Evolutionary conservation across 2,113 vertebrate species (phyloP).

Genomic region (Reinhardtius hippoglossoides): DNA sequence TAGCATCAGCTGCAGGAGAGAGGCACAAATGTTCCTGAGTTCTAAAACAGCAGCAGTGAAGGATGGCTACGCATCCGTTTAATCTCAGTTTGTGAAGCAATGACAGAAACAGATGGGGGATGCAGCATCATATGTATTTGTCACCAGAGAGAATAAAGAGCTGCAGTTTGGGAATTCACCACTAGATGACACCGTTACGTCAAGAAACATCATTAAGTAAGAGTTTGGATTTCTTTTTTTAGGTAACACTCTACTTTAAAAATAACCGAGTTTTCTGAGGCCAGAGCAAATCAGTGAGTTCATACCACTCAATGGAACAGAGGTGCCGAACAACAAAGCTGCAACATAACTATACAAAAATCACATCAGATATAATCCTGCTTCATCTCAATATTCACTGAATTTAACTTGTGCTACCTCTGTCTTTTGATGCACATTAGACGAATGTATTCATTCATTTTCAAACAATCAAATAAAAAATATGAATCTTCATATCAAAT

Average conservation of each 20-base stretch:
- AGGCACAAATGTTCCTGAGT: constrained; percentile 24
- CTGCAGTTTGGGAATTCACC: constrained; percentile 22
- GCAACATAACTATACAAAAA: neutral
- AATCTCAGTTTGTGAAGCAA: constrained; percentile 3
- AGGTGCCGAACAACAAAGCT: neutral
- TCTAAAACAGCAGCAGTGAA: neutral
- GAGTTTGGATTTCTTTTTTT: neutral
- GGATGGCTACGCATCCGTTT: neutral
- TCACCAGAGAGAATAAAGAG: neutral
- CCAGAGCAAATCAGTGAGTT: constrained; percentile 6
- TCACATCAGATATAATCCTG: neutral
- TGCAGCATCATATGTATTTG: constrained; percentile 1
- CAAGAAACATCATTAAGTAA: constrained; percentile 1
- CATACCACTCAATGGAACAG: neutral
- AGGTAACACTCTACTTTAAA: constrained; percentile 13
- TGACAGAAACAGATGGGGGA: constrained; percentile 41
- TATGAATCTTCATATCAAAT: neutral
- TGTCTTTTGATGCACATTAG: too few species aligned
- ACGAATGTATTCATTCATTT: neutral
- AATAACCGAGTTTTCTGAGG: constrained; percentile 3
- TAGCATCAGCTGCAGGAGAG: constrained; percentile 90
- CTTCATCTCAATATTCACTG: neutral
- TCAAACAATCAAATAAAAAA: neutral
- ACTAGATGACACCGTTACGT: constrained; percentile 74
- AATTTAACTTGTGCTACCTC: neutral